These are phyloP conservation scores for Hucho hucho DNA, from an alignment of 2,113 vertebrate genomes.

Conservation along the genomic window DNA sequence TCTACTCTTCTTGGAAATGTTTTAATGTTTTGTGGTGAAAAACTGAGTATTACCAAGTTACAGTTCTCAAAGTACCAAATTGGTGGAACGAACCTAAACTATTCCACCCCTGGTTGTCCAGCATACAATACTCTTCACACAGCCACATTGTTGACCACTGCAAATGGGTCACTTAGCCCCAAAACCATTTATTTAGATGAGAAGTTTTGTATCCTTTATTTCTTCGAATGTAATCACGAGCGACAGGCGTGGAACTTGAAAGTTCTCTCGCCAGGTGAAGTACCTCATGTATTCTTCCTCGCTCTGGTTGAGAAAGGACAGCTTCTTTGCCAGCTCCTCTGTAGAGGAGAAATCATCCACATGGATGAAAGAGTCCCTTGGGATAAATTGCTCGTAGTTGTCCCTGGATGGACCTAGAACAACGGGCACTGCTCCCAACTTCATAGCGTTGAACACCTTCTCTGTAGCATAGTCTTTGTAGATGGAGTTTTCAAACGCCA, in stretches of 20 bases:
- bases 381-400: slow-evolving; percentile 84
- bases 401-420: slow-evolving; percentile 81
- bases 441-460: slow-evolving; percentile 82
- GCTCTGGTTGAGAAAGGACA: slow-evolving; percentile 80
- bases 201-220: slow-evolving; percentile 81
- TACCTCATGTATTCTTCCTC: slow-evolving; percentile 79
- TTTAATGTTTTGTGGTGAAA: no score
- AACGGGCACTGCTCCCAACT: slow-evolving; percentile 79
- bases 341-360: slow-evolving; percentile 83
- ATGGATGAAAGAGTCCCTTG: slow-evolving; percentile 82
- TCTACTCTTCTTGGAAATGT: no score
- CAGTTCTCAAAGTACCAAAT: no score
- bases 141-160: no score
- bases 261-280: slow-evolving; percentile 82
- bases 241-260: slow-evolving; percentile 81
- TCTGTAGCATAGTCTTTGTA: slow-evolving; percentile 83
- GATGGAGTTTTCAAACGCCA: slow-evolving; percentile 85
- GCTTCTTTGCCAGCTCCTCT: slow-evolving; percentile 79
- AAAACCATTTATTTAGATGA: slow-evolving; percentile 85
- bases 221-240: slow-evolving; percentile 80
- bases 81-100: no score
- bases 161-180: slow-evolving; percentile 61
- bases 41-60: no score
- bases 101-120: no score
- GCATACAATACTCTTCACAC: no score